Conservation (phyloP, 2,113 vertebrate species). For the Coptodon bakossiorum region DNA sequence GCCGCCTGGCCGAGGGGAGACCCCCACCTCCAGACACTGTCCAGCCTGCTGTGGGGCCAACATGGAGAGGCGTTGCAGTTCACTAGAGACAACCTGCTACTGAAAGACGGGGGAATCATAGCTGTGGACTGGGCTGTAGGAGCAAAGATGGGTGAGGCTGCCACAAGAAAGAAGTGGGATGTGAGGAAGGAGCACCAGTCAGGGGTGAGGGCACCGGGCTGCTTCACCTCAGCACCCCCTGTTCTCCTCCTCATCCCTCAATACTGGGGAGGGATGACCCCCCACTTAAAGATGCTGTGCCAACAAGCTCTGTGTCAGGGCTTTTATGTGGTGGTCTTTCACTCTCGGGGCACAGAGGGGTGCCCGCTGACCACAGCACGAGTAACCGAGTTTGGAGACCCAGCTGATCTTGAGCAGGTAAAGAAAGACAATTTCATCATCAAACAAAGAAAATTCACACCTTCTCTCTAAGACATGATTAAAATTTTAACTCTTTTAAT, state of each 20-base stretch:
- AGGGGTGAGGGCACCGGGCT: constrained; percentile 1
- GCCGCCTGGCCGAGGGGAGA: constrained; percentile 49
- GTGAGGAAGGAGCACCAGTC: constrained; percentile 15
- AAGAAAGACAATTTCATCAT: not conserved
- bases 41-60: constrained; percentile 55
- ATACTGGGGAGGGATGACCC: constrained; percentile 72
- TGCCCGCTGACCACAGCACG: constrained; percentile 71
- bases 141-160: not conserved
- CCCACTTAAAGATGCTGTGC: constrained; percentile 72
- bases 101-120: constrained; percentile 74
- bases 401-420: constrained; percentile 77
- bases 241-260: constrained; percentile 82
- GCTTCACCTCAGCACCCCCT: constrained; percentile 12
- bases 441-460: not conserved
- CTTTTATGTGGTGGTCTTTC: constrained; percentile 78
- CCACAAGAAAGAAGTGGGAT: constrained; percentile 12
- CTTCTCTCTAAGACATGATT: not conserved
- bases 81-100: constrained; percentile 72
- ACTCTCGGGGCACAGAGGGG: constrained; percentile 72
- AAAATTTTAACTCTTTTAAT: not conserved
- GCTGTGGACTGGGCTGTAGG: constrained; percentile 81
- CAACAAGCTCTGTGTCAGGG: constrained; percentile 69
- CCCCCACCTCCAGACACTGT: constrained; percentile 75
- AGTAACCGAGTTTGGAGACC: constrained; percentile 78
- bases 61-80: constrained; percentile 45